A percentile compares a stretch with the other conserved stretches of the same genome.
phyloP scores from a whole-genome alignment of 2,113 vertebrate species.

The Pedionomus torquatus region DNA sequence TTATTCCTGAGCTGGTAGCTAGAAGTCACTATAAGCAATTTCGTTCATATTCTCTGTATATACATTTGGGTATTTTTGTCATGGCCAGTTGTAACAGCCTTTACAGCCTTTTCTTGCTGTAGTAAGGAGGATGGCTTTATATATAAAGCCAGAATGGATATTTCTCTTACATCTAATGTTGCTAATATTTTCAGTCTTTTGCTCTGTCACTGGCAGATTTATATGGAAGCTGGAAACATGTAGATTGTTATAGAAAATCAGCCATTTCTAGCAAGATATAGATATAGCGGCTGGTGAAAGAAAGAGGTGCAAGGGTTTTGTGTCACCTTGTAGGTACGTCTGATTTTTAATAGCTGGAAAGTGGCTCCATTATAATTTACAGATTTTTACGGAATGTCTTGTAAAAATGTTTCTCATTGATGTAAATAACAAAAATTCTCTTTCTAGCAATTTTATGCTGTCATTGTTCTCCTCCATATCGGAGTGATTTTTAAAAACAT shows the following conservation, averaged over 20 bases:
- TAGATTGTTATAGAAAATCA: not conserved
- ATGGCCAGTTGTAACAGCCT: not conserved
- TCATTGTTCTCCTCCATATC: not conserved
- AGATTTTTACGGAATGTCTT: not conserved
- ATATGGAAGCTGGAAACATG: not conserved
- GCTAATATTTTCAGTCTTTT: not conserved
- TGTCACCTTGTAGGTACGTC: not conserved
- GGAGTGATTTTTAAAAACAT: not conserved
- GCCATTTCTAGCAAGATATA: not conserved
- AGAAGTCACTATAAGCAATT: constrained; percentile 18
- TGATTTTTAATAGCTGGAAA: not conserved
- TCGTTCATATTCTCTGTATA: not conserved
- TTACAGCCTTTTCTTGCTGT: not conserved
- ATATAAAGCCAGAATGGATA: not conserved
- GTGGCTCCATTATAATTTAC: not conserved
- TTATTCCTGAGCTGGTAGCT: constrained; percentile 20
- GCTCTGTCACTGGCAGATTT: not conserved
- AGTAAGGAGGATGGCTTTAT: not conserved
- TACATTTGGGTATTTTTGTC: not conserved
- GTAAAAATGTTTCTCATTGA: not conserved
- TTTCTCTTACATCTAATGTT: not conserved
- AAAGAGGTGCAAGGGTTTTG: not conserved
- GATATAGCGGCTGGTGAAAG: not conserved
- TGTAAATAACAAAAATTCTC: not conserved
- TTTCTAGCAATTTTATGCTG: not conserved